Conservation (phyloP, 2,113 vertebrate genomes). For the Mirza zaza region DNA sequence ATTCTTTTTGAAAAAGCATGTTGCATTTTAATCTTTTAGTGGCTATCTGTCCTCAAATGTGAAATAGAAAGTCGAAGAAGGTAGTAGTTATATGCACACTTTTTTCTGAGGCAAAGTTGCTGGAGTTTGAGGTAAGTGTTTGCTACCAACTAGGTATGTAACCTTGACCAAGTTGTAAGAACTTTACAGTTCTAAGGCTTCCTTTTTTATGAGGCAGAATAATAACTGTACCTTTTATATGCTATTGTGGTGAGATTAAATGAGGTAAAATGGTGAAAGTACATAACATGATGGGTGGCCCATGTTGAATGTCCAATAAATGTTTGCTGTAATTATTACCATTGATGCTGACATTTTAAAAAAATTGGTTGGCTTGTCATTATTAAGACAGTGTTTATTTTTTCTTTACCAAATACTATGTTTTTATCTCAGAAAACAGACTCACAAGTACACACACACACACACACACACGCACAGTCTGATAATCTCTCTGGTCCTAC, state of each 20-base stretch:
- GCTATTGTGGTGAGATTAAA: neutral
- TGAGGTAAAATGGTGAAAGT: neutral
- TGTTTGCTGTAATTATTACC: neutral
- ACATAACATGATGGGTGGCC: accelerated
- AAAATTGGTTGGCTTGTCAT: neutral
- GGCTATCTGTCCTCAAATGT: neutral
- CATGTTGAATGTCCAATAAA: neutral
- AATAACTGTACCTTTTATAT: accelerated
- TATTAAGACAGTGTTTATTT: neutral
- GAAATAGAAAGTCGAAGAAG: neutral
- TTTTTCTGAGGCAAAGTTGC: neutral
- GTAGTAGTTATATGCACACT: neutral
- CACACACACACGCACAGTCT: too few species aligned
- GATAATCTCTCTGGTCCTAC: neutral
- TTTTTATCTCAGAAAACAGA: neutral
- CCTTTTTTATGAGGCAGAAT: neutral
- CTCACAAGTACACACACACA: neutral
- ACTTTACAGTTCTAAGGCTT: neutral
- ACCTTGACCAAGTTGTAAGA: neutral
- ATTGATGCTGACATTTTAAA: neutral
- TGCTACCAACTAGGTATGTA: neutral
- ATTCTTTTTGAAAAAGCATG: neutral
- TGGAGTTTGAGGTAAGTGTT: neutral
- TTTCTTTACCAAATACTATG: neutral
- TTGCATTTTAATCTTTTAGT: neutral